Percentiles rank a stretch among this genome's conserved stretches.
Evolutionary conservation across 35 echinoderm and acorn worm genomes (phyloP).

Genomic region (Antedon bifida): DNA sequence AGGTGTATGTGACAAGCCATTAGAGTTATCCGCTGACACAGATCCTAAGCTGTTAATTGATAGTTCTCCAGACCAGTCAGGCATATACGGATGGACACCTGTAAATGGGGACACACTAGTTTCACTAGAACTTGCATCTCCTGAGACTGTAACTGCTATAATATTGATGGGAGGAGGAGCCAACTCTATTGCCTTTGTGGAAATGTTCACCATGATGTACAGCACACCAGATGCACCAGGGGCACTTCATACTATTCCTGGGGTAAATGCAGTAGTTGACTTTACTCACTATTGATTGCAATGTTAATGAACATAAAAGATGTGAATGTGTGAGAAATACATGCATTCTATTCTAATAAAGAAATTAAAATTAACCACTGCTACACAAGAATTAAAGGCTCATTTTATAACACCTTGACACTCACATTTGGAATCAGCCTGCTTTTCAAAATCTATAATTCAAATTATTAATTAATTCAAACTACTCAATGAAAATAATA

Average conservation of each 20-base stretch:
- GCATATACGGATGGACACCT: background rate
- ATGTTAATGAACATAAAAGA: no score
- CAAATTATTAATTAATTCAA: no score
- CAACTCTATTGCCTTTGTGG: background rate
- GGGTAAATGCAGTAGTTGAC: background rate
- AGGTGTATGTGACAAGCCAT: background rate
- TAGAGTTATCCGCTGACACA: background rate
- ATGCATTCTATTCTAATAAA: no score
- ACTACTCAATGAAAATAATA: no score
- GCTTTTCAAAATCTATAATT: no score
- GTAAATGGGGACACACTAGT: background rate
- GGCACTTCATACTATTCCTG: background rate
- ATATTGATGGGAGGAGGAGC: background rate
- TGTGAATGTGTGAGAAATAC: no score
- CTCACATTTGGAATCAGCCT: no score
- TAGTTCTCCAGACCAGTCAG: background rate
- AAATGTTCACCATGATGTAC: background rate
- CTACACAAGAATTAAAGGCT: no score
- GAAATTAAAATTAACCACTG: no score
- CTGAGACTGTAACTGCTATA: background rate
- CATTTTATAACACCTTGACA: no score
- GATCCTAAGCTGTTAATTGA: background rate
- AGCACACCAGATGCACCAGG: background rate
- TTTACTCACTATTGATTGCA: no score
- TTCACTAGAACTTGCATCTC: background rate